Conservation (phyloP, 2,797 vertebrate species). For the Gymnocypris eckloni region DNA sequence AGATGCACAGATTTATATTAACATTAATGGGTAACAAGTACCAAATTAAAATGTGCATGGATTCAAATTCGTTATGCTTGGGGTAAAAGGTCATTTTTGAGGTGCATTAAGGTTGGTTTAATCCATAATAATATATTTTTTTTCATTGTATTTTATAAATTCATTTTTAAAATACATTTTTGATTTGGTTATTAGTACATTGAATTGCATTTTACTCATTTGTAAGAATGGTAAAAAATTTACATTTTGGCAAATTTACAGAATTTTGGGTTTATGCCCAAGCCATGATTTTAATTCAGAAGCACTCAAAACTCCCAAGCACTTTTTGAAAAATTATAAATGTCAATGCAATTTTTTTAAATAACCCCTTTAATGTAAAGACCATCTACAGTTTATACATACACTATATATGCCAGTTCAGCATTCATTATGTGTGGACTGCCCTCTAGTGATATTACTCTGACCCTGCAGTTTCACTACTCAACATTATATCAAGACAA, state of each 20-base stretch:
- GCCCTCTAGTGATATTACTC: conserved; percentile 68
- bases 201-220: background rate
- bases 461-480: conserved; percentile 15
- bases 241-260: background rate
- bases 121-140: background rate
- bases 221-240: too few species aligned
- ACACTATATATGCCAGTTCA: background rate
- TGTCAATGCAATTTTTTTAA: background rate
- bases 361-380: background rate
- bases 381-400: too few species aligned
- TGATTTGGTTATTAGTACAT: background rate
- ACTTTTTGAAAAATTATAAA: background rate
- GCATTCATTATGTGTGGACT: conserved; percentile 51
- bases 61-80: background rate
- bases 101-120: background rate
- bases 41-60: background rate
- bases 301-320: background rate
- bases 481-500: background rate
- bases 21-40: background rate
- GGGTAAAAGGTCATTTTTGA: background rate
- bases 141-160: background rate
- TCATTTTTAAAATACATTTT: background rate
- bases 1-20: background rate
- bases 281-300: background rate
- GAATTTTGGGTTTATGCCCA: background rate